Percentiles rank a stretch among this genome's conserved stretches.
phyloP scores from a whole-genome alignment of 2,113 vertebrate species.

The Salminus brasiliensis region DNA sequence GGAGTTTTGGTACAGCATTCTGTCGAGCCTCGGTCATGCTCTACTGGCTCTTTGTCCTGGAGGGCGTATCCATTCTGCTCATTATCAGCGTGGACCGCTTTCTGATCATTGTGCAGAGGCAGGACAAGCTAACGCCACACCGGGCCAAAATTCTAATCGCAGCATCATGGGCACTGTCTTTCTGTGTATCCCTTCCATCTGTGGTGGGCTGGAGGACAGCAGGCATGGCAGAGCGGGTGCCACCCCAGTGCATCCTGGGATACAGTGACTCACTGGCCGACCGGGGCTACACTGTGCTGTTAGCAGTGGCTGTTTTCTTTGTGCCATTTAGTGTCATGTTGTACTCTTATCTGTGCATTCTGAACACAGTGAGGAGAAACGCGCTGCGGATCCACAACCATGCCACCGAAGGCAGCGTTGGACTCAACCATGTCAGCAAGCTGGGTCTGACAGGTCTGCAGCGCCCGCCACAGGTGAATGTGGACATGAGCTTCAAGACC shows the following conservation, averaged over 20 bases:
- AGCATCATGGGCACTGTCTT: slow-evolving; percentile 82
- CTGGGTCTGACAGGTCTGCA: slow-evolving; percentile 72
- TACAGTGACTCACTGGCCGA: slow-evolving; percentile 82
- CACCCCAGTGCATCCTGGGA: slow-evolving; percentile 82
- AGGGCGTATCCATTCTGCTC: slow-evolving; percentile 86
- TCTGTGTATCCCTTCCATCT: slow-evolving; percentile 78
- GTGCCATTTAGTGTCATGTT: slow-evolving; percentile 81
- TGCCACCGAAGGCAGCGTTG: slow-evolving; percentile 71
- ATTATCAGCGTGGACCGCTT: slow-evolving; percentile 88
- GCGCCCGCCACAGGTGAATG: slow-evolving; percentile 77
- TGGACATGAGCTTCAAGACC: slow-evolving; percentile 85
- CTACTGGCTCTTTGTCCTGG: slow-evolving; percentile 88
- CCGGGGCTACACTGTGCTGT: slow-evolving; percentile 77
- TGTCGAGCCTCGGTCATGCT: slow-evolving; percentile 83
- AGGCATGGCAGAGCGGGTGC: slow-evolving; percentile 64
- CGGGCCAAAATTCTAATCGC: slow-evolving; percentile 78
- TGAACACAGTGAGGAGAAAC: slow-evolving; percentile 83
- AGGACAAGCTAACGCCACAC: slow-evolving; percentile 85
- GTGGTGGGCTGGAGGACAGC: slow-evolving; percentile 73
- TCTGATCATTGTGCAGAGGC: slow-evolving; percentile 85
- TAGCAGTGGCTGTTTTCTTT: slow-evolving; percentile 80
- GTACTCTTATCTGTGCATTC: slow-evolving; percentile 82
- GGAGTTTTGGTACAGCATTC: slow-evolving; percentile 82
- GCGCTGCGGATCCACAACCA: slow-evolving; percentile 79
- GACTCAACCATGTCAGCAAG: slow-evolving; percentile 77